Percentiles rank a stretch among this genome's conserved stretches.
Conservation (phyloP, 1,140 invertebrate genomes). For the Drosophila jambulina region DNA sequence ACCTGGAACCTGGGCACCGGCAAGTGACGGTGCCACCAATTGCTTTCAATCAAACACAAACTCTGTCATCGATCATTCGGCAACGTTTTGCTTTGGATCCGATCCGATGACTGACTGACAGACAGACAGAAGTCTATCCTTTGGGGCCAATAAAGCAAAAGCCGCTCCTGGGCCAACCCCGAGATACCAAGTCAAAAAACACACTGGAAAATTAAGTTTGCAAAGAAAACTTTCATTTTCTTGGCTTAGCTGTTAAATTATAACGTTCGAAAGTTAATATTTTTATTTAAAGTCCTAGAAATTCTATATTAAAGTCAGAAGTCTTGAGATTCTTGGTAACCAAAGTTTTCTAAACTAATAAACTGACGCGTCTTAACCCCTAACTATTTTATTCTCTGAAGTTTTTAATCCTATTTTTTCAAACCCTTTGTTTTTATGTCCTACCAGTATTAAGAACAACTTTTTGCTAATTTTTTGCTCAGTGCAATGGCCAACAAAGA, state of each 20-base stretch:
- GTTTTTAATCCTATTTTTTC: neutral
- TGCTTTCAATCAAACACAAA: constrained; percentile 83
- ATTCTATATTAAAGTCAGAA: neutral
- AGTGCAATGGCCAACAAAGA: constrained; percentile 15
- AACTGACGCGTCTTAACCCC: too few species aligned
- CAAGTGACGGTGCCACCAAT: constrained; percentile 83
- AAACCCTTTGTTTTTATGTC: too few species aligned
- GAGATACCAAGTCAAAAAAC: neutral
- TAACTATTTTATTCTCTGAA: too few species aligned
- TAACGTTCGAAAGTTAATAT: neutral
- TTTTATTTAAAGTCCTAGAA: neutral
- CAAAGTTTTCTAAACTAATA: too few species aligned
- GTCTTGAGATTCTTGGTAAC: too few species aligned
- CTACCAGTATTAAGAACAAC: neutral
- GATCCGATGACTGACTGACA: constrained; percentile 41
- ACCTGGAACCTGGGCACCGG: constrained; percentile 23
- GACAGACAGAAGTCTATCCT: constrained; percentile 60
- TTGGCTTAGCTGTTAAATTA: neutral
- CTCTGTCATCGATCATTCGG: constrained; percentile 82
- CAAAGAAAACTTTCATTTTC: too few species aligned
- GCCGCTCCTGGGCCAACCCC: constrained; percentile 61
- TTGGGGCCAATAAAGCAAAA: constrained; percentile 77
- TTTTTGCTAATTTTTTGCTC: neutral
- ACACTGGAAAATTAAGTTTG: constrained; percentile 6
- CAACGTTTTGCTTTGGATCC: constrained; percentile 32